Conservation (phyloP, 1,140 invertebrate genomes). For the Diorhabda carinulata region DNA sequence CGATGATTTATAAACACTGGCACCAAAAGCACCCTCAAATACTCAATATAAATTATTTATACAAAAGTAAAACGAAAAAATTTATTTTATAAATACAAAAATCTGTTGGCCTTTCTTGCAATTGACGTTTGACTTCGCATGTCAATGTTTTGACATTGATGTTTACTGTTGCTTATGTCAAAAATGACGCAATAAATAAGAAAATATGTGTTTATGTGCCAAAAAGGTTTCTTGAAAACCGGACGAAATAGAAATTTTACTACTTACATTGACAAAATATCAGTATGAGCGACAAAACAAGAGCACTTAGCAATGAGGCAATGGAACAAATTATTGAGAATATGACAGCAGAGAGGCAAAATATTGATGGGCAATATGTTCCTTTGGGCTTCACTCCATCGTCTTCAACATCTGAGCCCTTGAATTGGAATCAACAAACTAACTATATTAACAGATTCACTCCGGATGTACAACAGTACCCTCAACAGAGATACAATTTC, state of each 20-base stretch:
- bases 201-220: slow-evolving; percentile 32
- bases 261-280: slow-evolving; percentile 8
- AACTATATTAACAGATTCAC: slow-evolving; percentile 42
- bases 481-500: slow-evolving; percentile 30
- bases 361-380: slow-evolving; percentile 56
- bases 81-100: too few relatives aligned
- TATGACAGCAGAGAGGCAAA: slow-evolving; percentile 59
- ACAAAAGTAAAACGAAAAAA: not conserved
- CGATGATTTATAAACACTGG: too few relatives aligned
- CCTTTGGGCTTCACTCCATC: slow-evolving; percentile 53
- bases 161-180: not conserved
- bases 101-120: too few relatives aligned
- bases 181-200: slow-evolving; percentile 1
- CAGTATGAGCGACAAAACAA: slow-evolving; percentile 42
- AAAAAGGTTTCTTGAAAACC: slow-evolving; percentile 29
- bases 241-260: slow-evolving; percentile 15
- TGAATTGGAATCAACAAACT: slow-evolving; percentile 38
- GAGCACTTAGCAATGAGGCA: slow-evolving; percentile 44
- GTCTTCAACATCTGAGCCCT: slow-evolving; percentile 39
- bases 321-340: slow-evolving; percentile 61
- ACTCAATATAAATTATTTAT: too few relatives aligned
- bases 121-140: too few relatives aligned
- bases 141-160: not conserved
- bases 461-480: slow-evolving; percentile 32
- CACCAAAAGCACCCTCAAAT: too few relatives aligned